These are phyloP conservation scores for Eulithis prunata DNA, from an alignment of 2,888 invertebrate species.

Conservation along the genomic window DNA sequence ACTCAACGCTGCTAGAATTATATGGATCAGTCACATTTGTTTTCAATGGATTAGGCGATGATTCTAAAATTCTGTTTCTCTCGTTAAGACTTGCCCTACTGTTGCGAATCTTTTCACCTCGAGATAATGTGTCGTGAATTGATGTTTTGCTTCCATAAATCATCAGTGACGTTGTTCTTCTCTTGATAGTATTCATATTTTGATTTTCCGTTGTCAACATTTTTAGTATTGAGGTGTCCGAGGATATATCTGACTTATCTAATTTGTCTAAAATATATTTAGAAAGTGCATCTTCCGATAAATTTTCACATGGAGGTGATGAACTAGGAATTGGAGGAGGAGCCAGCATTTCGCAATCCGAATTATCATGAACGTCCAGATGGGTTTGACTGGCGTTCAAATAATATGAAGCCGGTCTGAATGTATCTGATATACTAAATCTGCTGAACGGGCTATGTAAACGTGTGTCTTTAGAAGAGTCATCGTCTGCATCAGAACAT, in stretches of 20 bases:
- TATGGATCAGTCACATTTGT: conserved; percentile 67
- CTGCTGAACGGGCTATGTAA: conserved; percentile 86
- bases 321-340: conserved; percentile 91
- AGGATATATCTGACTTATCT: conserved; percentile 75
- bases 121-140: conserved; percentile 79
- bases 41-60: conserved; percentile 56
- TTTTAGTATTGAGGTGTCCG: conserved; percentile 79
- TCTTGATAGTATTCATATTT: conserved; percentile 73
- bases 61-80: conserved; percentile 61
- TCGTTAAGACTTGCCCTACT: conserved; percentile 77
- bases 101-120: conserved; percentile 78
- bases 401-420: conserved; percentile 94
- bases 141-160: conserved; percentile 80
- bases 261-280: conserved; percentile 82
- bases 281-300: conserved; percentile 85
- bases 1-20: conserved; percentile 71
- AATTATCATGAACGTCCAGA: conserved; percentile 87
- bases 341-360: conserved; percentile 90
- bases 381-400: conserved; percentile 87
- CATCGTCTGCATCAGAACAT: conserved; percentile 93
- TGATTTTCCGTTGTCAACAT: conserved; percentile 78
- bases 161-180: conserved; percentile 80
- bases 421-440: conserved; percentile 94
- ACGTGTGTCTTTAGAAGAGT: conserved; percentile 90
- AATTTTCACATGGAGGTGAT: conserved; percentile 89